Percentiles rank a stretch among this genome's conserved stretches.
phyloP scores from a whole-genome alignment of 2,113 vertebrate genomes.

The Bostrychus sinensis region DNA sequence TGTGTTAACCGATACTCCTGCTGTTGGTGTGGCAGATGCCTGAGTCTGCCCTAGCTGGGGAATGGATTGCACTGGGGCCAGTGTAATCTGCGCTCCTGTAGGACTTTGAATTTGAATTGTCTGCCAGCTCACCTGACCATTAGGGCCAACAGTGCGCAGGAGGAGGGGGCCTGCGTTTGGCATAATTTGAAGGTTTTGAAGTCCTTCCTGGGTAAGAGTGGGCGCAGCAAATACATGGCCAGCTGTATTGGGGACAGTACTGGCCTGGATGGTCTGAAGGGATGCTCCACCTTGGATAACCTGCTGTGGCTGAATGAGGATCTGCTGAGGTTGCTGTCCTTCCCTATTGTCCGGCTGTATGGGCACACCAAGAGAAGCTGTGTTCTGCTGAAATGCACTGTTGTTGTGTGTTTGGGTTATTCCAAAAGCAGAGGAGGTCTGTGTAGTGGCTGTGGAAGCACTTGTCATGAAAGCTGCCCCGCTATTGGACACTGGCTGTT shows the following conservation, averaged over 20 bases:
- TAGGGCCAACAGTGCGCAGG: conserved; percentile 91
- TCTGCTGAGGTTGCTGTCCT: conserved; percentile 80
- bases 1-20: conserved; percentile 79
- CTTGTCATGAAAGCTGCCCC: conserved; percentile 65
- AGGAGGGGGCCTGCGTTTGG: conserved; percentile 91
- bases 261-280: conserved; percentile 87
- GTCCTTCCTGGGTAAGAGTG: conserved; percentile 89
- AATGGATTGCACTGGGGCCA: conserved; percentile 90
- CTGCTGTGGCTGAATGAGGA: conserved; percentile 85
- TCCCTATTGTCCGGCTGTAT: conserved; percentile 78
- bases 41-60: conserved; percentile 85
- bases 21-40: conserved; percentile 70
- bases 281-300: conserved; percentile 86
- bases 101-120: conserved; percentile 96
- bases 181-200: conserved; percentile 95
- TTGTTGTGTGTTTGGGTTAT: conserved; percentile 67
- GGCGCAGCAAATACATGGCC: conserved; percentile 90
- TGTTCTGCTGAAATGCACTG: conserved; percentile 75
- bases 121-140: conserved; percentile 97
- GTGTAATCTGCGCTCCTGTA: conserved; percentile 90
- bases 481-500: conserved; percentile 61
- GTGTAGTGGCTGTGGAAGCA: conserved; percentile 83
- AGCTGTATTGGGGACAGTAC: conserved; percentile 80
- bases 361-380: conserved; percentile 58
- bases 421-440: conserved; percentile 78